Conservation (phyloP, 2,113 vertebrate genomes). For the Pavo muticus region DNA sequence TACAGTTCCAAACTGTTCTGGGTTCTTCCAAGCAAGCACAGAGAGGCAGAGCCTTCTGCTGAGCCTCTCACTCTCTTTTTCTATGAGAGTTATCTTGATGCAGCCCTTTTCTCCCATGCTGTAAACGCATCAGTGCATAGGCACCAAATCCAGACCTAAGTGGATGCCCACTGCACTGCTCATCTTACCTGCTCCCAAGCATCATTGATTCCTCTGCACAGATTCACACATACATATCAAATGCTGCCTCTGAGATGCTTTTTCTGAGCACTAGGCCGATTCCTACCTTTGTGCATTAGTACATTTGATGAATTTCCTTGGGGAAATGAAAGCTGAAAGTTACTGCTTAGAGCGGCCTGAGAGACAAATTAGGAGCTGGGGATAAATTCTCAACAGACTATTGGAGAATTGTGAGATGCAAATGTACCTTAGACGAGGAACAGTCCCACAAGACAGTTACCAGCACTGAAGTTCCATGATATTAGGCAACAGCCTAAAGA, state of each 20-base stretch:
- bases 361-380: not conserved
- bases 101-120: not conserved
- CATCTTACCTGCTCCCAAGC: not conserved
- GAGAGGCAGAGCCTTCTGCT: not conserved
- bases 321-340: slow-evolving; percentile 19
- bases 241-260: not conserved
- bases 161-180: not conserved
- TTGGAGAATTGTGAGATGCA: not conserved
- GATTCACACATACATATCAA: not conserved
- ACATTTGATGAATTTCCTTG: not conserved
- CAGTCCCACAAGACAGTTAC: slow-evolving; percentile 15
- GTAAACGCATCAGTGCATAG: not conserved
- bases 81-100: not conserved
- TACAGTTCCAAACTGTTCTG: not conserved
- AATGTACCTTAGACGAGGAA: slow-evolving; percentile 27
- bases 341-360: not conserved
- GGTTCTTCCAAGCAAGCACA: not conserved
- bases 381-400: slow-evolving; percentile 19
- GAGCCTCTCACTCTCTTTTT: not conserved
- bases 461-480: not conserved
- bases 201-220: not conserved
- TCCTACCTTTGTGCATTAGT: not conserved
- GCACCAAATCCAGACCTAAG: not conserved
- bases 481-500: slow-evolving; percentile 29
- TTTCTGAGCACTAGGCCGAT: not conserved